Evolutionary conservation across 2,888 invertebrate species (phyloP).

Genomic region (Augochlorella aurata): DNA sequence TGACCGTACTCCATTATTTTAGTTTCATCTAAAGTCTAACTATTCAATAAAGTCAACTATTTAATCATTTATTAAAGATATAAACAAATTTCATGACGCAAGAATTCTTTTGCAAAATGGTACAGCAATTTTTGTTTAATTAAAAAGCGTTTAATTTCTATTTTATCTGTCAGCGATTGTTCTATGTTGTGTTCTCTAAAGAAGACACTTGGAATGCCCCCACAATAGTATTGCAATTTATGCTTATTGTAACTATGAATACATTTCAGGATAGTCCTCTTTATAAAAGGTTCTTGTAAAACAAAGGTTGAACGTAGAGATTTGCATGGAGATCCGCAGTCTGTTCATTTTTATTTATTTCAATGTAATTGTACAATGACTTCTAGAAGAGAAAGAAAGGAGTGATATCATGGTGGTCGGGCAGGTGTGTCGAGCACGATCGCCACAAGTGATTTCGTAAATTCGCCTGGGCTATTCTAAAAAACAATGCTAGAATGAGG

Average conservation of each 20-base stretch:
- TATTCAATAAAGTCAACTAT: no score
- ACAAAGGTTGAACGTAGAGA: neutral
- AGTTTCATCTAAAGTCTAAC: no score
- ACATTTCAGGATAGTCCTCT: neutral
- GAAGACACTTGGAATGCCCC: neutral
- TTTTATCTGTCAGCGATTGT: neutral
- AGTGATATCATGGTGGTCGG: neutral
- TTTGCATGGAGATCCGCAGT: neutral
- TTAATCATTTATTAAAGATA: no score
- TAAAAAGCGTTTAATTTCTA: neutral
- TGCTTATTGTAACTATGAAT: neutral
- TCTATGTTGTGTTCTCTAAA: neutral
- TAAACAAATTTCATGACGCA: no score
- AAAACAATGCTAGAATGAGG: constrained; percentile 2
- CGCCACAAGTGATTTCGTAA: constrained; percentile 45
- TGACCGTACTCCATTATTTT: no score
- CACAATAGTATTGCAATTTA: neutral
- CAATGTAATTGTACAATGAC: constrained; percentile 2
- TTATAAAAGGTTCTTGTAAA: neutral
- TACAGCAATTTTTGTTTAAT: no score
- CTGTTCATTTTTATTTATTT: constrained; percentile 9
- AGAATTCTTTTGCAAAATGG: no score
- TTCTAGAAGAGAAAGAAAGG: neutral
- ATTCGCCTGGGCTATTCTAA: constrained; percentile 46
- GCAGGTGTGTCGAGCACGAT: constrained; percentile 7